Evolutionary conservation across 2,113 vertebrate species (phyloP), one percentile per base, ranked within the genome.

Genomic region (Osmerus mordax): DNA sequence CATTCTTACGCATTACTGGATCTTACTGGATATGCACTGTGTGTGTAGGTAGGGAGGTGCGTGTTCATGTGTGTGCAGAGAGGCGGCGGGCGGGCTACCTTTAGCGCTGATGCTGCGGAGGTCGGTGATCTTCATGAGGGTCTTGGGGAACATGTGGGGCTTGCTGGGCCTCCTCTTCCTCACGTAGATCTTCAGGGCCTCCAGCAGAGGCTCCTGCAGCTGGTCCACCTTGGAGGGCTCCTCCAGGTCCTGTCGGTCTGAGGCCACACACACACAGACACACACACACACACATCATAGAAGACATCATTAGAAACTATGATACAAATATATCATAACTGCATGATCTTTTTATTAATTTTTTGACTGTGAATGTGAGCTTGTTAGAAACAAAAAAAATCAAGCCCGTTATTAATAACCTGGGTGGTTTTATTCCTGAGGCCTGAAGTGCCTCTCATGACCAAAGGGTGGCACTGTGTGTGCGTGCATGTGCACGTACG

Each of bases 71-170:
- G 7, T 12, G 19, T 59, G 53, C n/a, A 7, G 65, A 12, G 4
- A 52, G 16, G 8, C 21, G 19, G 16, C 53, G 13, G 54, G 47
- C 11, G 11, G 23, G 23, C 3, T 86, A 98, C 97, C 97, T 96
- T 99, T 99, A 69, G 97, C 97, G 62, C 97, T 98, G 92, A 99
- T 99, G 88, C 97, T 98, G 32, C 97, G 95, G 79, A 99, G 94
- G 91, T 99, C 97, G 0, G 97, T 99, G 92, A 99, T 98, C 92
- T 99, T 99, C 97, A 99, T 98, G 85, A 99, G 92, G 81, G 97
- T 97, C 92, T 98, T 99, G 91, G 97, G 97, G 88, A 99, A 99
- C 97, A 99, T 98, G 74, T 98, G 97, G 11, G 97, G 97, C 87
- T 97, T 98, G 87, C 93, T 97, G 83, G 97, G 97, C 76, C 97